Evolutionary conservation across 1,140 invertebrate species (phyloP).

Genomic region (Venustaconcha ellipsiformis): DNA sequence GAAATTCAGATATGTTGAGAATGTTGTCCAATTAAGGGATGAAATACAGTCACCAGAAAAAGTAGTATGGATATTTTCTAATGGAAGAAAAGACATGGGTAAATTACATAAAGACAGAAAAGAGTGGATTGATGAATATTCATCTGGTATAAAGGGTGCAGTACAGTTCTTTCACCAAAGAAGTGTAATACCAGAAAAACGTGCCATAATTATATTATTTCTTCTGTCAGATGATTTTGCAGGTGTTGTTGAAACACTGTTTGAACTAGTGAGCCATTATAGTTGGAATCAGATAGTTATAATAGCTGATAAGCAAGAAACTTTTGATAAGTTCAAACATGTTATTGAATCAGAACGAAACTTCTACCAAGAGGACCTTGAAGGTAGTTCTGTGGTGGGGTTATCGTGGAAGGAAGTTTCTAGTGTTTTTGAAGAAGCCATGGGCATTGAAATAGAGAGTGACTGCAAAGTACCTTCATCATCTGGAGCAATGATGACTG

Average conservation of each 20-base stretch:
- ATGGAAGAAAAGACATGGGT: slow-evolving; percentile 11
- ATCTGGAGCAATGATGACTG: slow-evolving; percentile 1
- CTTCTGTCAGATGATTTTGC: slow-evolving; percentile 26
- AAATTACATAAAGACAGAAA: background rate
- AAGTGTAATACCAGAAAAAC: slow-evolving; percentile 21
- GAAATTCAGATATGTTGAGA: slow-evolving; percentile 9
- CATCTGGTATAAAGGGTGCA: slow-evolving; percentile 18
- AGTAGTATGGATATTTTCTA: slow-evolving; percentile 29
- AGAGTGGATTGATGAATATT: slow-evolving; percentile 18
- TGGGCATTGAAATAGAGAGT: slow-evolving; percentile 4
- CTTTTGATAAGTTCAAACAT: slow-evolving; percentile 7
- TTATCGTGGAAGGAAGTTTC: slow-evolving; percentile 19
- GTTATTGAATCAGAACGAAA: background rate
- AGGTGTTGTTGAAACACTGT: slow-evolving; percentile 22
- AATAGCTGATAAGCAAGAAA: slow-evolving; percentile 7
- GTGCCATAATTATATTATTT: slow-evolving; percentile 14
- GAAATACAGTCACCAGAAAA: slow-evolving; percentile 12
- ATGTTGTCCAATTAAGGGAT: slow-evolving; percentile 3
- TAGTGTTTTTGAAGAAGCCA: slow-evolving; percentile 1
- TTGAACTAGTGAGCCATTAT: slow-evolving; percentile 16
- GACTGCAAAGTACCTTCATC: slow-evolving; percentile 9
- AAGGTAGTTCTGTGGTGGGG: slow-evolving; percentile 2
- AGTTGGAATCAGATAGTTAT: slow-evolving; percentile 21
- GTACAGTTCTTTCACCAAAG: slow-evolving; percentile 24
- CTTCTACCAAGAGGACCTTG: background rate